phyloP scores from a whole-genome alignment of 2,113 vertebrate species.

The Myrmecobius fasciatus region DNA sequence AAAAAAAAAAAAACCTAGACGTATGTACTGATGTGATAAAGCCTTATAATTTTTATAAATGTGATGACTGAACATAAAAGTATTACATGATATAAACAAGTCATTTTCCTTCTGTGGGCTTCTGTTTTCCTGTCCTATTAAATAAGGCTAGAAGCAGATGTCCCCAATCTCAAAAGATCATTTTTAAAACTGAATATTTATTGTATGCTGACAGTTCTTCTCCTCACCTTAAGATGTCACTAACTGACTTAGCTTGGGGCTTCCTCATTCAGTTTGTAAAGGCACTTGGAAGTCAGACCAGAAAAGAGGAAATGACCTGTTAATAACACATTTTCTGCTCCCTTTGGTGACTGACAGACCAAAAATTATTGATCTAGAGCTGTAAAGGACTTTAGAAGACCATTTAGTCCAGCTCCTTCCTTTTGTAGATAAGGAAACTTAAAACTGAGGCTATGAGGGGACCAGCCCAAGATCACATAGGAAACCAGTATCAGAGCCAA shows the following conservation, averaged over 20 bases:
- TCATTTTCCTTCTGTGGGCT: background rate
- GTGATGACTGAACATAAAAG: background rate
- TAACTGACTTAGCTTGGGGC: conserved; percentile 70
- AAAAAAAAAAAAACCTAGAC: too few relatives aligned
- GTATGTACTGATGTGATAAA: background rate
- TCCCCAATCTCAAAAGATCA: background rate
- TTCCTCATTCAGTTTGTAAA: background rate
- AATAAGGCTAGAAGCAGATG: background rate
- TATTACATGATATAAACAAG: background rate
- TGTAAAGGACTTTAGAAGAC: background rate
- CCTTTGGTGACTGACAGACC: conserved; percentile 70
- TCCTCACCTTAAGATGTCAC: conserved; percentile 84
- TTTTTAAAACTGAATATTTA: background rate
- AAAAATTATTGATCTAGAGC: background rate
- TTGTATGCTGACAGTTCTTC: conserved; percentile 68
- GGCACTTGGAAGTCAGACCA: conserved; percentile 3
- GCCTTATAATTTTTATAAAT: background rate
- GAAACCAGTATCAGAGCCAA: background rate
- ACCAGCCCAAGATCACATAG: background rate
- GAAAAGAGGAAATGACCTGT: conserved; percentile 73
- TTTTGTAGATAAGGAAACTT: background rate
- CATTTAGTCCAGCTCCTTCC: background rate
- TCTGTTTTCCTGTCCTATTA: background rate
- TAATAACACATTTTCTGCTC: conserved; percentile 78
- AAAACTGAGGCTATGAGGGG: background rate